Evolutionary conservation across 2,888 invertebrate species (phyloP).

Genomic region (Hypsopygia costalis): DNA sequence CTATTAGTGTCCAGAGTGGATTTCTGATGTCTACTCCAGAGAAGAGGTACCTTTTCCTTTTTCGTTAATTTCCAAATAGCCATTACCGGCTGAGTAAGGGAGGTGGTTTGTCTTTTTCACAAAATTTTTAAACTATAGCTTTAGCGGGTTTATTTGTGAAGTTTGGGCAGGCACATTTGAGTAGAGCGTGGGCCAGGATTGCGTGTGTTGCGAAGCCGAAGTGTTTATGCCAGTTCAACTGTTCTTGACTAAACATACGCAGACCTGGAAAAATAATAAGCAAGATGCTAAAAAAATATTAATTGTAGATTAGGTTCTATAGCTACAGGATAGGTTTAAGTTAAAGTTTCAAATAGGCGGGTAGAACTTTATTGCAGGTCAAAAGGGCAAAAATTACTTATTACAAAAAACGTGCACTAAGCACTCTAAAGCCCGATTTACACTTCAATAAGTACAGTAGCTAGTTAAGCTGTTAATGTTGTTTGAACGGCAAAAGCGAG

Average conservation of each 20-base stretch:
- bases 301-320: too few species aligned
- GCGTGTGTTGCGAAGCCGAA: slow-evolving; percentile 98
- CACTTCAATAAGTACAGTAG: too few species aligned
- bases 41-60: slow-evolving; percentile 97
- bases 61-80: slow-evolving; percentile 97
- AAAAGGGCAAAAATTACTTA: too few species aligned
- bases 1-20: slow-evolving; percentile 95
- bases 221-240: slow-evolving; percentile 98
- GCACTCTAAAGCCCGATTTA: too few species aligned
- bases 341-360: too few species aligned
- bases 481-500: too few species aligned
- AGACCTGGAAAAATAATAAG: slow-evolving; percentile 80
- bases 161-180: slow-evolving; percentile 99
- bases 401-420: too few species aligned
- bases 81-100: slow-evolving; percentile 94
- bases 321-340: too few species aligned
- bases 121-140: slow-evolving; percentile 94
- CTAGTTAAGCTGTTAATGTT: too few species aligned
- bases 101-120: slow-evolving; percentile 95
- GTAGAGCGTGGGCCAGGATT: slow-evolving; percentile 86
- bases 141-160: slow-evolving; percentile 98
- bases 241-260: slow-evolving; percentile 94
- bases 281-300: neutral
- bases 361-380: too few species aligned
- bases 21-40: slow-evolving; percentile 90